phyloP scores from a whole-genome alignment of 2,888 invertebrate species.

The Meta bourneti region DNA sequence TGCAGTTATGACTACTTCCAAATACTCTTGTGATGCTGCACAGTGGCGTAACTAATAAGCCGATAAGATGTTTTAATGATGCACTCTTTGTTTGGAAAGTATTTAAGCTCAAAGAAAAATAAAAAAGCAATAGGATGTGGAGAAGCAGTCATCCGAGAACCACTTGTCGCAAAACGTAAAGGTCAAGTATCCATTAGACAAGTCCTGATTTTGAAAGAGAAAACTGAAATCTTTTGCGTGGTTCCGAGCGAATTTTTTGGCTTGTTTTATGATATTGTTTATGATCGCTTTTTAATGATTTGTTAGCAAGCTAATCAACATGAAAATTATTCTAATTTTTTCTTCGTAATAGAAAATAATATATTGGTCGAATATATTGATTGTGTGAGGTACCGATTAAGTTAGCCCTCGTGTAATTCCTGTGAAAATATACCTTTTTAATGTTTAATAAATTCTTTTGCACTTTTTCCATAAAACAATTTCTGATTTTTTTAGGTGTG shows the following conservation, averaged over 20 bases:
- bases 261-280: no score
- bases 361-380: no score
- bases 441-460: background rate
- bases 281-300: no score
- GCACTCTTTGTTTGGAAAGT: constrained; percentile 37
- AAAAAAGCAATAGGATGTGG: constrained; percentile 23
- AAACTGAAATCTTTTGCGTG: no score
- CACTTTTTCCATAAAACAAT: background rate
- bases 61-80: constrained; percentile 34
- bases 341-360: no score
- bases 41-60: constrained; percentile 51
- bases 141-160: constrained; percentile 4
- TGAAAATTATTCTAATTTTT: no score
- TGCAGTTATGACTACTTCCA: background rate
- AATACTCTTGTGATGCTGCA: background rate
- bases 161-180: background rate
- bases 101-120: background rate
- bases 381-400: no score
- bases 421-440: background rate
- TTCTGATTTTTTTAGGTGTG: no score
- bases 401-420: background rate
- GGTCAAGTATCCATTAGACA: constrained; percentile 41
- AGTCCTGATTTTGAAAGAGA: background rate
- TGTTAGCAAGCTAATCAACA: no score
- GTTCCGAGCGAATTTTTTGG: no score